Evolutionary conservation across 1,140 invertebrate species (phyloP).

Genomic region (Nomia melanderi): DNA sequence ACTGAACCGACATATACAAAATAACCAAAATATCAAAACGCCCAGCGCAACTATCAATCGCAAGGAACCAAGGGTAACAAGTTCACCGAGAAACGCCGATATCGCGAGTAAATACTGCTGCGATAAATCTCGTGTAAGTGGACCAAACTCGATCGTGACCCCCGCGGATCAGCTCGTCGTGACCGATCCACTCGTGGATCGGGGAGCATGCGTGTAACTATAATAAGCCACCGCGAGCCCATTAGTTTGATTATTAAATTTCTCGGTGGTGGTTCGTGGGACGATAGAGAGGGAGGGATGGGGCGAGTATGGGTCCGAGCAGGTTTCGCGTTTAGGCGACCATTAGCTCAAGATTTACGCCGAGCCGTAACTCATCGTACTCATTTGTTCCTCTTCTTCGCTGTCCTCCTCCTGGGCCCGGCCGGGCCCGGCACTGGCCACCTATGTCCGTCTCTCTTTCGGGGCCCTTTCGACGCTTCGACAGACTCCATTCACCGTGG

Average conservation of each 20-base stretch:
- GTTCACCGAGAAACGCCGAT: no score
- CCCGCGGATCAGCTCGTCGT: neutral
- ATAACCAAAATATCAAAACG: no score
- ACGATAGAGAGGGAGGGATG: neutral
- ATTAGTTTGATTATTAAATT: conserved; percentile 82
- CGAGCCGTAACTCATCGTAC: conserved; percentile 81
- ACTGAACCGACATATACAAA: no score
- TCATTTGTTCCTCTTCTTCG: conserved; percentile 77
- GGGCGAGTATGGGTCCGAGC: conserved; percentile 56
- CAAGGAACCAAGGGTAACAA: no score
- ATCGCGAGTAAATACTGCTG: no score
- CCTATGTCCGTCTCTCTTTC: conserved; percentile 19
- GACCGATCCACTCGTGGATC: neutral
- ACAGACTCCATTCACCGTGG: conserved; percentile 65
- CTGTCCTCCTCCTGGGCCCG: conserved; percentile 47
- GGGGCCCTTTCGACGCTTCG: conserved; percentile 58
- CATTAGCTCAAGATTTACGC: conserved; percentile 81
- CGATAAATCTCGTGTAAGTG: no score
- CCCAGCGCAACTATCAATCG: no score
- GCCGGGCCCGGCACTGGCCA: conserved; percentile 5
- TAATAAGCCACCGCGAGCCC: conserved; percentile 74
- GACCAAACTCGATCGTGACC: neutral
- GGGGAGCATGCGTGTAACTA: conserved; percentile 51
- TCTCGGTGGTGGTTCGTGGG: conserved; percentile 73
- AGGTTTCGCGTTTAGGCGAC: conserved; percentile 81